Conservation (phyloP, 2,888 invertebrate genomes). For the Acleris holmiana region DNA sequence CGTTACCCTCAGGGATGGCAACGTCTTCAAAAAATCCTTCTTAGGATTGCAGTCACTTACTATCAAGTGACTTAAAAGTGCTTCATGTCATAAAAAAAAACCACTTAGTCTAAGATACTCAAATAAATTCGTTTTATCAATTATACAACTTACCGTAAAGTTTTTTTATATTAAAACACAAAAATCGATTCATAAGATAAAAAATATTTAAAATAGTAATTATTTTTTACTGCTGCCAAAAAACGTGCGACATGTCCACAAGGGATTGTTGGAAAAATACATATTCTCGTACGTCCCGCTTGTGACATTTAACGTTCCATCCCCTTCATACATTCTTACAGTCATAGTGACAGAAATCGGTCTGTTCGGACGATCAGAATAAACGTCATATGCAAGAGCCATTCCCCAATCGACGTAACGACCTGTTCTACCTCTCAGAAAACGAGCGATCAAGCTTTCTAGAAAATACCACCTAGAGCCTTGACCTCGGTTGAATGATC, state of each 20-base stretch:
- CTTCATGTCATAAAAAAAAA: too few relatives aligned
- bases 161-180: too few relatives aligned
- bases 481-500: constrained; percentile 24
- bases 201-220: too few relatives aligned
- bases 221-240: constrained; percentile 5
- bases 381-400: constrained; percentile 27
- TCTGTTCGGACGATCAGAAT: constrained; percentile 23
- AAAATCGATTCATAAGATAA: too few relatives aligned
- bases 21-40: too few relatives aligned
- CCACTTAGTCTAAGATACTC: too few relatives aligned
- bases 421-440: constrained; percentile 4
- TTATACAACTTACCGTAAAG: too few relatives aligned
- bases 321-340: constrained; percentile 25
- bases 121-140: too few relatives aligned
- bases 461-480: constrained; percentile 32
- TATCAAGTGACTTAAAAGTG: too few relatives aligned
- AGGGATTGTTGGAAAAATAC: constrained; percentile 33
- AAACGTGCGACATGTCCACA: constrained; percentile 23
- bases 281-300: constrained; percentile 16
- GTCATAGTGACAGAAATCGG: constrained; percentile 21
- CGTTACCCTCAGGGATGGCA: too few relatives aligned
- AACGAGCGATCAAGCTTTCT: constrained; percentile 23
- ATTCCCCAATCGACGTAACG: constrained; percentile 29
- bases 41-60: too few relatives aligned
- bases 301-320: constrained; percentile 13